phyloP scores from a whole-genome alignment of 2,888 invertebrate species.

The Leptopilina syphax region DNA sequence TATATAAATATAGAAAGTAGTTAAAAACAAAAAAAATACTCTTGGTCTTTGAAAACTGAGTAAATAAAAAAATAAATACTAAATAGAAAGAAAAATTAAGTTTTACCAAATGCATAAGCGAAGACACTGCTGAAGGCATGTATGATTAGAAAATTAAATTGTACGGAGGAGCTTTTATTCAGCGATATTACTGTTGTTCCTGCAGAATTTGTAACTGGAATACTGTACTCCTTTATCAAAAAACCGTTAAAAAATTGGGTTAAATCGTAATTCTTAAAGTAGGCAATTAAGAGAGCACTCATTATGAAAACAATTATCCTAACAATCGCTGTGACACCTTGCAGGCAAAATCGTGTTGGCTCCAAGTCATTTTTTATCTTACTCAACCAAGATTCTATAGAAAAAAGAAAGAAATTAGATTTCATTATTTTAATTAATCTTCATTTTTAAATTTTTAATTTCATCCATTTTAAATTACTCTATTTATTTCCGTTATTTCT shows the following conservation, averaged over 20 bases:
- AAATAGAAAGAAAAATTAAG: not conserved
- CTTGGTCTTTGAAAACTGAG: no score
- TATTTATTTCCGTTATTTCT: no score
- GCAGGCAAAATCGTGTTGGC: conserved; percentile 83
- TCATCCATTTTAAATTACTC: no score
- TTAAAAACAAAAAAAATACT: no score
- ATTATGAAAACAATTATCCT: conserved; percentile 86
- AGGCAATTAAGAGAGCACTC: conserved; percentile 81
- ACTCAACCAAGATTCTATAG: conserved; percentile 71
- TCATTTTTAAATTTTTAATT: no score
- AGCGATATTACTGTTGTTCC: conserved; percentile 36
- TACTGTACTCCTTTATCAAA: conserved; percentile 57
- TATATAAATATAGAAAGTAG: no score
- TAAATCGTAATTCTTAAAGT: conserved; percentile 61
- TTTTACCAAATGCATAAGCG: conserved; percentile 80
- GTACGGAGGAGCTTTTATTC: conserved; percentile 56
- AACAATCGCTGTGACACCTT: conserved; percentile 85
- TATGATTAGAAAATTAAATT: conserved; percentile 82
- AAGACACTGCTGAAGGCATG: conserved; percentile 84
- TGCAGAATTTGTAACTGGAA: conserved; percentile 58
- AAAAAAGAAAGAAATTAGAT: not conserved
- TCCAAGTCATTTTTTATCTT: conserved; percentile 80
- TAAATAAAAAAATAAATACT: no score
- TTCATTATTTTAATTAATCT: no score
- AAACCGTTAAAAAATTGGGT: conserved; percentile 64